These are phyloP conservation scores for Oenanthe melanoleuca DNA, from an alignment of 2,113 vertebrate genomes.

Conservation along the genomic window DNA sequence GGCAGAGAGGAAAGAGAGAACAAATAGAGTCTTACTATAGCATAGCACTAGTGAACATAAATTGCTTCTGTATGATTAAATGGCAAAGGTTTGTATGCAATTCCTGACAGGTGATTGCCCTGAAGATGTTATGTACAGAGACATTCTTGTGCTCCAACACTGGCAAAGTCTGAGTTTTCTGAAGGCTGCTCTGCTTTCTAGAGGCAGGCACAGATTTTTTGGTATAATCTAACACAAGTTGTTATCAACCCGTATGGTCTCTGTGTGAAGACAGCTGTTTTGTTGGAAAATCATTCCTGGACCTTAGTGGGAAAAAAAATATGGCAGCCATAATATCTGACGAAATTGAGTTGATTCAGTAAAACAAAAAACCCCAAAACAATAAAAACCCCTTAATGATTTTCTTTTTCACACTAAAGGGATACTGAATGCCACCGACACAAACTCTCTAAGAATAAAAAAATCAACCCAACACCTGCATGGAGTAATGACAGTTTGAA, in stretches of 20 bases:
- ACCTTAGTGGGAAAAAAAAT: not conserved
- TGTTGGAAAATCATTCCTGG: not conserved
- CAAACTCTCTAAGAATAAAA: not conserved
- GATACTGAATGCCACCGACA: rapidly evolving
- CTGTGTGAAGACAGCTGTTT: not conserved
- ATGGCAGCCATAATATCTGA: not conserved
- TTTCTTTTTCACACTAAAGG: not conserved
- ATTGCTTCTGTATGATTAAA: not conserved
- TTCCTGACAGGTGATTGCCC: not conserved
- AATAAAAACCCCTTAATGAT: not conserved
- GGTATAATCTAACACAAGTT: not conserved
- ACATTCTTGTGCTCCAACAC: not conserved
- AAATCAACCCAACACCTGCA: not conserved
- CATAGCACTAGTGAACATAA: not conserved
- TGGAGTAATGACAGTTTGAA: not conserved
- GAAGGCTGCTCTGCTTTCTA: not conserved
- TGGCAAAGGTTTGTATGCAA: not conserved
- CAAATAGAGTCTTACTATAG: not conserved
- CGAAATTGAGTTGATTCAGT: not conserved
- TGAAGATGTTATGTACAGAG: not conserved
- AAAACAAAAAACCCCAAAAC: not conserved
- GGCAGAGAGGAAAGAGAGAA: not conserved
- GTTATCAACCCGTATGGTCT: not conserved
- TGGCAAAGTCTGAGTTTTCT: not conserved
- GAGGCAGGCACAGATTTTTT: not conserved